Conservation (phyloP, 2,797 vertebrate species). For the Poeciliopsis presidionis region DNA sequence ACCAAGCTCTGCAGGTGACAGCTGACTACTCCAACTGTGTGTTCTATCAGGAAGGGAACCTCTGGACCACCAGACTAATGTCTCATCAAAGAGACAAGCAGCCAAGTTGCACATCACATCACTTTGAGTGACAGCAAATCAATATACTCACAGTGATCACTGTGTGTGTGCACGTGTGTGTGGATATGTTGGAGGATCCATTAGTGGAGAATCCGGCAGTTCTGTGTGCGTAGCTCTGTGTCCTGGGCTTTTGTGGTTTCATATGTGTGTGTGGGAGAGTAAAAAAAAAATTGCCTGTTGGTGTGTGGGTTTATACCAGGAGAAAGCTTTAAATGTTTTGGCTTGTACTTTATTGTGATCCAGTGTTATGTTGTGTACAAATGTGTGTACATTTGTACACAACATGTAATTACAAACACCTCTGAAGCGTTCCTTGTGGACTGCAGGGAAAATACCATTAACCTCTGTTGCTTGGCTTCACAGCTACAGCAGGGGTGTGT, state of each 20-base stretch:
- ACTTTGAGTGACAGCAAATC: constrained; percentile 66
- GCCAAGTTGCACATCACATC: constrained; percentile 57
- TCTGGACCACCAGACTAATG: constrained; percentile 51
- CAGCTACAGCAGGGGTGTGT: constrained; percentile 24
- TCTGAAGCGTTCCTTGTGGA: constrained; percentile 50
- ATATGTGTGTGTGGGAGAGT: background rate
- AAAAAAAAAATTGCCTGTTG: constrained; percentile 4
- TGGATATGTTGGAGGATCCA: constrained; percentile 11
- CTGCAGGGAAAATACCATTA: constrained; percentile 72
- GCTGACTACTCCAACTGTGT: constrained; percentile 12
- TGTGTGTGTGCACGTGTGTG: background rate
- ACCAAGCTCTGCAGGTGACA: background rate
- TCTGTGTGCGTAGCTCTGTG: constrained; percentile 6
- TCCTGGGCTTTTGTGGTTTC: background rate
- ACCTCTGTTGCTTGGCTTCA: constrained; percentile 61
- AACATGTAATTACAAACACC: constrained; percentile 64
- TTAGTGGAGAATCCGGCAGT: background rate
- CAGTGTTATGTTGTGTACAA: constrained; percentile 3
- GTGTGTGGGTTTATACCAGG: background rate
- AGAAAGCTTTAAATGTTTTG: constrained; percentile 14
- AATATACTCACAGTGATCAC: constrained; percentile 47
- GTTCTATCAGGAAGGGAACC: constrained; percentile 33
- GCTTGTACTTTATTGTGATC: constrained; percentile 13
- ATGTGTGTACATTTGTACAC: constrained; percentile 29
- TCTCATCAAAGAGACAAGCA: constrained; percentile 62